Percentiles rank a stretch among this genome's conserved stretches.
Conservation (phyloP, 2,888 invertebrate genomes). For the Lasioglossum villosulum region DNA sequence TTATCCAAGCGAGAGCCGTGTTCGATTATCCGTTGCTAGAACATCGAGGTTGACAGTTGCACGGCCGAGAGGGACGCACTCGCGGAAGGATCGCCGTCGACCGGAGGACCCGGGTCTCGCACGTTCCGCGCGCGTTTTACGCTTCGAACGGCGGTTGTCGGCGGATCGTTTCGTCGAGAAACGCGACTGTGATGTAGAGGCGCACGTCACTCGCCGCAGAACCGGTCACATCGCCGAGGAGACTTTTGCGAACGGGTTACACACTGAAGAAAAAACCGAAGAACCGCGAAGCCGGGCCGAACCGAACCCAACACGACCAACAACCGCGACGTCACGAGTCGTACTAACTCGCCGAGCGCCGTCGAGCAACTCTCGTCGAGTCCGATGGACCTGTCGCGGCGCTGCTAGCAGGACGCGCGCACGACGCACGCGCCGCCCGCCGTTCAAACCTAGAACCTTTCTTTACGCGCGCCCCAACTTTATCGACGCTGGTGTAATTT, state of each 20-base stretch:
- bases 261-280: constrained; percentile 12
- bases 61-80: constrained; percentile 4
- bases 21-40: not conserved
- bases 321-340: constrained; percentile 72
- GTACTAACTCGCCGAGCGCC: constrained; percentile 62
- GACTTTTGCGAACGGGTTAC: constrained; percentile 9
- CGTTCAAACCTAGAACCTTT: not conserved
- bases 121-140: not conserved
- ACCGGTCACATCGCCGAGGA: constrained; percentile 64
- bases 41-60: not conserved
- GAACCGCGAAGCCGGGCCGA: not conserved
- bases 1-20: not conserved
- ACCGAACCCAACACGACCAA: constrained; percentile 41
- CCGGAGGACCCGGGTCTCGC: not conserved
- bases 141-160: not conserved
- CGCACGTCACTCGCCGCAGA: constrained; percentile 52
- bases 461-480: constrained; percentile 28
- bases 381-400: constrained; percentile 60
- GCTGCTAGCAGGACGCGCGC: constrained; percentile 42
- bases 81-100: not conserved
- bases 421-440: not conserved
- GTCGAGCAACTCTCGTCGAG: constrained; percentile 30
- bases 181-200: constrained; percentile 6
- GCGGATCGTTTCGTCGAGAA: not conserved
- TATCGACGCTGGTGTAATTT: constrained; percentile 58